These are phyloP conservation scores for Pseudomyrmex pallidus DNA, from an alignment of 1,140 invertebrate genomes.

Conservation along the genomic window DNA sequence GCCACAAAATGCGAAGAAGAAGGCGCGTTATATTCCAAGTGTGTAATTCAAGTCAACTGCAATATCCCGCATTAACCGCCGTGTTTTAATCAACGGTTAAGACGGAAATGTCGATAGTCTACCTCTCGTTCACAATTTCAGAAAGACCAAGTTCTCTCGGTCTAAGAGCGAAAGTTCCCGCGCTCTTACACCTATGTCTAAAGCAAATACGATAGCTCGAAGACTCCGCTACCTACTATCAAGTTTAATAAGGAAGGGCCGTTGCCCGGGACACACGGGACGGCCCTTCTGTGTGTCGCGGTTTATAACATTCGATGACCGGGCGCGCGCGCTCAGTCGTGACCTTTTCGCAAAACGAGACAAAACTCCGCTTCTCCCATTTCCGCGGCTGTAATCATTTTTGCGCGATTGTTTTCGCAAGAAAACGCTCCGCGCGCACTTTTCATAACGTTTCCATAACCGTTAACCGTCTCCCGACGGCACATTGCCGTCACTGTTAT, in stretches of 20 bases:
- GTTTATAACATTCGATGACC: constrained; percentile 34
- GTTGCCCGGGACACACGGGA: constrained; percentile 5
- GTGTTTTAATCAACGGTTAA: constrained; percentile 69
- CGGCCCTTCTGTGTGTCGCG: constrained; percentile 30
- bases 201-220: constrained; percentile 68
- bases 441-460: constrained; percentile 34
- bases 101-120: constrained; percentile 51
- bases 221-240: constrained; percentile 28
- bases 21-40: constrained; percentile 15
- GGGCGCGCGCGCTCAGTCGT: background rate
- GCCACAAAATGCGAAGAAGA: background rate
- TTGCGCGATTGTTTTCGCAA: constrained; percentile 42
- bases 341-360: constrained; percentile 35
- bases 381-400: constrained; percentile 46
- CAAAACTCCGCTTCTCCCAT: constrained; percentile 1
- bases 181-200: constrained; percentile 49
- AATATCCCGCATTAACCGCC: constrained; percentile 62
- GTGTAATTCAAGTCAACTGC: constrained; percentile 39
- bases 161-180: constrained; percentile 31
- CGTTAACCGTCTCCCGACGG: background rate
- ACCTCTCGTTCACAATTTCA: constrained; percentile 47
- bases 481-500: background rate
- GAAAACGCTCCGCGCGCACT: background rate
- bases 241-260: constrained; percentile 59
- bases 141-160: constrained; percentile 44